phyloP scores from a whole-genome alignment of 2,797 vertebrate genomes.

The Pangasius sanitwongsei region DNA sequence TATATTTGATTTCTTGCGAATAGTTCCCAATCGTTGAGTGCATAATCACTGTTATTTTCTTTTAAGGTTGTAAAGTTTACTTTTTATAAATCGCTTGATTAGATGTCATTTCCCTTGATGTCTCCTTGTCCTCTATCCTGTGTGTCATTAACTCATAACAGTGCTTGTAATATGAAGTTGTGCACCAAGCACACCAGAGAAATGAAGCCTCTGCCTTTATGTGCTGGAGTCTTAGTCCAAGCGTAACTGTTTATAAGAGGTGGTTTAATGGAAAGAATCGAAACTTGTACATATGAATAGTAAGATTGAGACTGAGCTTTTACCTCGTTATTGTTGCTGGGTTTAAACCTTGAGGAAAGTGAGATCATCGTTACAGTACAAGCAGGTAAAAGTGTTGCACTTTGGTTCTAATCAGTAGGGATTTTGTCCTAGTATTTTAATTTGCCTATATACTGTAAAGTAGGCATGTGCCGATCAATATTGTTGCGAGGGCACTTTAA shows the following conservation, averaged over 20 bases:
- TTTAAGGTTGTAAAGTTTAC: slow-evolving; percentile 12
- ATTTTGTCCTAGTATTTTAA: slow-evolving; percentile 26
- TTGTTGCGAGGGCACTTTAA: neutral
- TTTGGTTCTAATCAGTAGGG: slow-evolving; percentile 55
- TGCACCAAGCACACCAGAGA: neutral
- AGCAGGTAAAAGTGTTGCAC: slow-evolving; percentile 55
- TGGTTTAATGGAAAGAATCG: neutral
- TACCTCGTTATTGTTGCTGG: slow-evolving; percentile 34
- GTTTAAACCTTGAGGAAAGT: slow-evolving; percentile 22
- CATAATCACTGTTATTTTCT: slow-evolving; percentile 30
- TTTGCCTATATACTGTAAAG: neutral
- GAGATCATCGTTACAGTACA: slow-evolving; percentile 29
- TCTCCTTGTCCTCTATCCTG: neutral
- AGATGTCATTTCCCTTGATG: neutral
- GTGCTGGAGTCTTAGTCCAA: neutral
- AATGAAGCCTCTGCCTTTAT: neutral
- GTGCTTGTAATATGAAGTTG: neutral
- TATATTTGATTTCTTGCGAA: neutral
- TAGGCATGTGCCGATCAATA: slow-evolving; percentile 21
- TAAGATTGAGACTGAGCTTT: slow-evolving; percentile 3
- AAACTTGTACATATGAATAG: slow-evolving; percentile 45
- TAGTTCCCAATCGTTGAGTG: slow-evolving; percentile 21
- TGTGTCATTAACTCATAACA: neutral
- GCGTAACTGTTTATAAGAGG: neutral
- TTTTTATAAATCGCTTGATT: neutral